Conservation (phyloP, 2,888 invertebrate genomes). For the Pyrgus malvae region DNA sequence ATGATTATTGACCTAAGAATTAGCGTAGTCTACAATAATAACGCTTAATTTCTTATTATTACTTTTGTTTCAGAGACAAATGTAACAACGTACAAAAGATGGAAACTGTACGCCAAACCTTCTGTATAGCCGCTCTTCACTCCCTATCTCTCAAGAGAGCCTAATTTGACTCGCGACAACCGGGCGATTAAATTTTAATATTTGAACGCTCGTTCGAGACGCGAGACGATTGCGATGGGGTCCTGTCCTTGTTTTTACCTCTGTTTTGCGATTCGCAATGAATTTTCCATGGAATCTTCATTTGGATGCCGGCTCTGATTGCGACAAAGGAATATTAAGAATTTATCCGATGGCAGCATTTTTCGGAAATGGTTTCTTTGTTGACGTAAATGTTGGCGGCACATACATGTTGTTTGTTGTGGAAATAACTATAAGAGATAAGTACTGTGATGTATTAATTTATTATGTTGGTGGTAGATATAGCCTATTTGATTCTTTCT, state of each 20-base stretch:
- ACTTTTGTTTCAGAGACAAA: too few species aligned
- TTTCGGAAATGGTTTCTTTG: neutral
- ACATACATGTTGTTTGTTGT: too few species aligned
- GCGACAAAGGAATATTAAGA: conserved; percentile 22
- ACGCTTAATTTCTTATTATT: too few species aligned
- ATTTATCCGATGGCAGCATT: conserved; percentile 15
- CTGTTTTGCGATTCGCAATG: conserved; percentile 52
- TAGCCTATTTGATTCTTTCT: too few species aligned
- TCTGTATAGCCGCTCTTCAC: conserved; percentile 40
- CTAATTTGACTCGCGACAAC: conserved; percentile 82
- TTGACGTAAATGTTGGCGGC: too few species aligned
- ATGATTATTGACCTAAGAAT: too few species aligned
- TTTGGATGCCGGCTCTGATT: conserved; percentile 24
- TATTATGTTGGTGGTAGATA: too few species aligned
- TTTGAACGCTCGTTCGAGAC: conserved; percentile 72
- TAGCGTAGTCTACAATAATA: too few species aligned
- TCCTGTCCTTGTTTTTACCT: conserved; percentile 55
- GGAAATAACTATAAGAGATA: too few species aligned
- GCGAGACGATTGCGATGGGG: conserved; percentile 61
- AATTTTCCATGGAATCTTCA: conserved; percentile 35
- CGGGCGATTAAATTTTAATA: conserved; percentile 83
- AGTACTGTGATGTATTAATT: too few species aligned
- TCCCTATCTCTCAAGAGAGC: conserved; percentile 67
- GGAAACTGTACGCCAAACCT: neutral
- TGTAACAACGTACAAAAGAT: too few species aligned